Conservation (phyloP, 2,888 invertebrate genomes). For the Cyclophora punctaria region DNA sequence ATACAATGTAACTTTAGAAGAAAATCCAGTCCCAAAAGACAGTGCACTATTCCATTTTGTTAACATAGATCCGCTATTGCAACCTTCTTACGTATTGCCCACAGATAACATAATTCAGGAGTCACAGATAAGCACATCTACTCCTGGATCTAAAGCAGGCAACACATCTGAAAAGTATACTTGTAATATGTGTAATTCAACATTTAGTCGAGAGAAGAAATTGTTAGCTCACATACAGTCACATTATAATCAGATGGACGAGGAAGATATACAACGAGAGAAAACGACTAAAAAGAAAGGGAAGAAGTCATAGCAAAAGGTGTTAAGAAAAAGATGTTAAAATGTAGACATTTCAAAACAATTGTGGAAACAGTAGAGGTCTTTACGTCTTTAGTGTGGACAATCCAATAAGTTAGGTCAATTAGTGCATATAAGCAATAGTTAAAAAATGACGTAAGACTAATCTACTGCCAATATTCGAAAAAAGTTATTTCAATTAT, state of each 20-base stretch:
- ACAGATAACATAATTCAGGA: slow-evolving; percentile 63
- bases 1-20: slow-evolving; percentile 42
- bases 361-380: too few relatives aligned
- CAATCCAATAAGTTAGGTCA: too few relatives aligned
- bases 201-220: slow-evolving; percentile 61
- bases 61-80: slow-evolving; percentile 60
- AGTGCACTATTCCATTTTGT: slow-evolving; percentile 59
- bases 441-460: too few relatives aligned
- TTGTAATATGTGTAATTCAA: slow-evolving; percentile 59
- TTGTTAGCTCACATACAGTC: slow-evolving; percentile 56
- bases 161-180: slow-evolving; percentile 39
- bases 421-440: too few relatives aligned
- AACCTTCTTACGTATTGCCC: slow-evolving; percentile 62
- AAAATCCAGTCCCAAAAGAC: slow-evolving; percentile 39
- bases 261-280: slow-evolving; percentile 41
- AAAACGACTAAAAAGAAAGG: slow-evolving; percentile 26
- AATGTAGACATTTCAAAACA: too few relatives aligned
- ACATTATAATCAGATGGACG: slow-evolving; percentile 59
- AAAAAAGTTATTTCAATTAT: too few relatives aligned
- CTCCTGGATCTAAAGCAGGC: slow-evolving; percentile 27
- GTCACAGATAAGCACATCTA: slow-evolving; percentile 62
- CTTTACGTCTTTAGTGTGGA: too few relatives aligned
- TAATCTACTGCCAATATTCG: too few relatives aligned
- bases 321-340: neutral
- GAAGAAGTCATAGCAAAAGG: slow-evolving; percentile 21